Conservation (phyloP, 2,888 invertebrate genomes). For the Cheilosia vulpina region DNA sequence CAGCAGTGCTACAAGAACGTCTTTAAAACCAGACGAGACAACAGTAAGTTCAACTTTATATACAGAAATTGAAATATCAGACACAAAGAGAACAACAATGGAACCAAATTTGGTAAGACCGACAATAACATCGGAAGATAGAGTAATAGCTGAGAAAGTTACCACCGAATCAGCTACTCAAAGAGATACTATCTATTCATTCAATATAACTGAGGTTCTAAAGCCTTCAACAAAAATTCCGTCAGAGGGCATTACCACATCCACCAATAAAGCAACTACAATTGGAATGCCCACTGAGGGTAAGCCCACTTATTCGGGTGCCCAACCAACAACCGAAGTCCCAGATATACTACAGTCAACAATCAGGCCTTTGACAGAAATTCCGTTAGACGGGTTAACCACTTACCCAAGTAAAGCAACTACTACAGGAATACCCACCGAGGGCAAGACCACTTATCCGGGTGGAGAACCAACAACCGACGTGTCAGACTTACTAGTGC, state of each 20-base stretch:
- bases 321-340: background rate
- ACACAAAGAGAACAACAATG: background rate
- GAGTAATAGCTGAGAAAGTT: conserved; percentile 6
- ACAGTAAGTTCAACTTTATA: background rate
- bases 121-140: background rate
- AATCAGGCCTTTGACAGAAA: background rate
- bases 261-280: background rate
- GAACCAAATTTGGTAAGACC: conserved; percentile 19
- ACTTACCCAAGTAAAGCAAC: background rate
- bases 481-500: background rate
- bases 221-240: background rate
- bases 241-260: background rate
- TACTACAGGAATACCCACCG: background rate
- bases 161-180: background rate
- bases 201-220: background rate
- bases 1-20: background rate
- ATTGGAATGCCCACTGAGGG: background rate
- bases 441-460: background rate
- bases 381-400: background rate
- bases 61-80: conserved; percentile 21
- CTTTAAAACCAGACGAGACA: background rate
- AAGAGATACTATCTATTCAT: background rate
- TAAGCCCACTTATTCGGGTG: background rate
- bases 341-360: background rate
- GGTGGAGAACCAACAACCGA: no score